Base-by-base conservation (phyloP, 2,113 vertebrate species). In the Pontoporia blainvillei region DNA sequence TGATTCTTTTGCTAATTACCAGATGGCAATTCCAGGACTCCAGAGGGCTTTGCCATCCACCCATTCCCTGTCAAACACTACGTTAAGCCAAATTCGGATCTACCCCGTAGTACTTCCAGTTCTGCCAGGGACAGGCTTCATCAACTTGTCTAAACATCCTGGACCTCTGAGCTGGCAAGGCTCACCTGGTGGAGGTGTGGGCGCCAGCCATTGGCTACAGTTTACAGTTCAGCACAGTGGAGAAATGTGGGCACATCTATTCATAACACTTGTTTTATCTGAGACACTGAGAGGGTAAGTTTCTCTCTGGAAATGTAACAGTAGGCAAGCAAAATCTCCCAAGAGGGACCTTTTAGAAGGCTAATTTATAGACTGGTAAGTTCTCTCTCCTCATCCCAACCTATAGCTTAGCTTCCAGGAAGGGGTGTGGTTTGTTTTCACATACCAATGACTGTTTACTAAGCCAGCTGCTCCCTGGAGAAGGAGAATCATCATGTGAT, bases 361-460 rank as follows among this genome's bases (percentile, higher is more conserved):
- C 59, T 52, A 15, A 5, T 2, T 6, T 25, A 13, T 1, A 41
- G 36, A 31, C 21, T 13, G 3, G 7, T 2, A 1, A 18, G 17
- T 34, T 71, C 39, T 71, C n/a, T 9, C 39, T 69, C 20, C 46
- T 15, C 57, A 62, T 62, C 49, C 72, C 39, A 41, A n/a, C 85
- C 6, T 41, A 79, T n/a, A 18, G 54, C 31, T 39, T 23, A 27
- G 57, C 86, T 96, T 92, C 94, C 94, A 82, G 92, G 81, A 76
- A 87, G 79, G 94, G 86, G 76, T 23, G 92, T 62, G 92, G 46
- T 66, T 34, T 44, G 54, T 29, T 72, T 54, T 54, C 34, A 61
- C 27, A 36, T 12, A 12, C 21, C 44, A 6, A 10, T n/a, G 79
- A 27, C 72, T 64, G 52, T 87, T 84, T 46, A 67, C 34, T n/a